These are phyloP conservation scores for Caenorhabditis elegans DNA, from an alignment of 1,140 invertebrate genomes.

Conservation along the genomic window WBcel235 BX284606.5:10001001-10001500, in stretches of 20 bases:
- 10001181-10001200: conserved; percentile 22
- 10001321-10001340: conserved; percentile 36
- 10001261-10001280: conserved; percentile 38
- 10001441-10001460: too few species aligned
- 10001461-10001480: too few species aligned
- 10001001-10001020: conserved; percentile 29
- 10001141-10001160: conserved; percentile 39
- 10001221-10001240: conserved; percentile 39
- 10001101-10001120: neutral
- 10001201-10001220: conserved; percentile 44
- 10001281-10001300: conserved; percentile 29
- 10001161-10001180: conserved; percentile 43
- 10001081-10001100: neutral
- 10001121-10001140: neutral
- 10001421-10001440: too few species aligned
- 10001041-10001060: conserved; percentile 11
- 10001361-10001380: conserved; percentile 24
- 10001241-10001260: neutral
- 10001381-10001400: neutral
- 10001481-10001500: too few species aligned
- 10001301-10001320: conserved; percentile 32
- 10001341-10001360: neutral
- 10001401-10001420: neutral
- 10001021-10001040: conserved; percentile 39
- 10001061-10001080: conserved; percentile 25